These are phyloP conservation scores for Callyntrura sp. DNA, from an alignment of 2,888 invertebrate genomes.

Conservation along the genomic window DNA sequence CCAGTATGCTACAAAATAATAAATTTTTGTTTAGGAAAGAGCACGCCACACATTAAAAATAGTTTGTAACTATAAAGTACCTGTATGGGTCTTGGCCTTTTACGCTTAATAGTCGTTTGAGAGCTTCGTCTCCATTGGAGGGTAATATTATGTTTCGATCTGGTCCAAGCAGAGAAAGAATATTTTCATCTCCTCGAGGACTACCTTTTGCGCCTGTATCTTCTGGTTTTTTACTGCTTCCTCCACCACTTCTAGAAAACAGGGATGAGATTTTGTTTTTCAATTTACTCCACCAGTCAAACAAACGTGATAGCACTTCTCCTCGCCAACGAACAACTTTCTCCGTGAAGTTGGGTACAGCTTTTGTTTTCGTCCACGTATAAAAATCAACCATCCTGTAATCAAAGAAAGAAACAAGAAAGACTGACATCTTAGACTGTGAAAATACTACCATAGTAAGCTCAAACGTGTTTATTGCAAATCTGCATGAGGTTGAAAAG, in stretches of 20 bases:
- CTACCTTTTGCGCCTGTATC: slow-evolving; percentile 54
- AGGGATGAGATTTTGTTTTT: slow-evolving; percentile 50
- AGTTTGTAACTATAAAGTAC: slow-evolving; percentile 85
- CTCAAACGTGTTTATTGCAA: too few species aligned
- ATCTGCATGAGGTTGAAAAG: too few species aligned
- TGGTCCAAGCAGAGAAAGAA: slow-evolving; percentile 86
- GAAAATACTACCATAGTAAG: too few species aligned
- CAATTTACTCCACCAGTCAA: slow-evolving; percentile 54
- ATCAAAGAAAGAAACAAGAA: background rate
- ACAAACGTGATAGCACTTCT: slow-evolving; percentile 29
- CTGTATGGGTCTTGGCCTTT: slow-evolving; percentile 98
- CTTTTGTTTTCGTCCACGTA: slow-evolving; percentile 80
- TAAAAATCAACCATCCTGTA: slow-evolving; percentile 80
- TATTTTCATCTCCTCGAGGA: slow-evolving; percentile 76
- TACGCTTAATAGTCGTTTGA: slow-evolving; percentile 96
- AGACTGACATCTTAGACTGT: too few species aligned
- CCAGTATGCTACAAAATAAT: slow-evolving; percentile 90
- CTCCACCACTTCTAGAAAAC: slow-evolving; percentile 44
- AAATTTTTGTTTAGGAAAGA: too few species aligned
- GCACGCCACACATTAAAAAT: background rate
- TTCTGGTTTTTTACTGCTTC: slow-evolving; percentile 50
- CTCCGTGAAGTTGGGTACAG: slow-evolving; percentile 73
- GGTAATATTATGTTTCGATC: slow-evolving; percentile 93
- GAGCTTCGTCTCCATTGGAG: slow-evolving; percentile 96
- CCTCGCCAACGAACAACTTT: slow-evolving; percentile 51